Evolutionary conservation across 2,888 invertebrate genomes (phyloP).

Genomic region (Plagodis dolabraria): DNA sequence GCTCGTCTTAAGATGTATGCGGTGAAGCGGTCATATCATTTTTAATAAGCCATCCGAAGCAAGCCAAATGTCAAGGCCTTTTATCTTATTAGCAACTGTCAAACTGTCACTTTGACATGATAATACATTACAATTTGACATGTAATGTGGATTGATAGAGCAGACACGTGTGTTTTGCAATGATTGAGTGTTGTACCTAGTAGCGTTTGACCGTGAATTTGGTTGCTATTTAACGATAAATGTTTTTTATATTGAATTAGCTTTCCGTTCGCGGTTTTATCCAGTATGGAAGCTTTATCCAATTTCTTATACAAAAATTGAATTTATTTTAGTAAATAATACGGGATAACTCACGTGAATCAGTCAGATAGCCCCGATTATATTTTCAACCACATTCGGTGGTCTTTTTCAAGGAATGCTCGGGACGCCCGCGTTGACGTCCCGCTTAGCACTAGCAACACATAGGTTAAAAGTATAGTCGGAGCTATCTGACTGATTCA

Average conservation of each 20-base stretch:
- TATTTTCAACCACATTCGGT: too few relatives aligned
- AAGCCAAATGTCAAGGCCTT: conserved; percentile 26
- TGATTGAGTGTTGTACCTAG: conserved; percentile 15
- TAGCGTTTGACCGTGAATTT: conserved; percentile 16
- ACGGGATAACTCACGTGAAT: too few relatives aligned
- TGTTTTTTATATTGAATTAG: background rate
- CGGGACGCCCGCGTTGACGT: too few relatives aligned
- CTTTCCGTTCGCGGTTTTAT: too few relatives aligned
- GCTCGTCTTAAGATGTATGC: conserved; percentile 5
- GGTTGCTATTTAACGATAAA: background rate
- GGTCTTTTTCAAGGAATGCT: too few relatives aligned
- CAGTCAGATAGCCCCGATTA: too few relatives aligned
- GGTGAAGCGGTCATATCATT: background rate
- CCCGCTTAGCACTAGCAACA: too few relatives aligned
- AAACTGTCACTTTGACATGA: conserved; percentile 31
- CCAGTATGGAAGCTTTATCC: too few relatives aligned
- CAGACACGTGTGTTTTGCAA: conserved; percentile 9
- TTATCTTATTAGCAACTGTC: conserved; percentile 1
- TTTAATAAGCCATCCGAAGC: background rate
- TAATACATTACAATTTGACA: conserved; percentile 29
- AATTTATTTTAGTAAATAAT: too few relatives aligned
- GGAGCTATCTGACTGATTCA: too few relatives aligned
- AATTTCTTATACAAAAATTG: too few relatives aligned
- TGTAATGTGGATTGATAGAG: conserved; percentile 18
- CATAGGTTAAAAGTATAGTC: too few relatives aligned